Evolutionary conservation across 1,140 invertebrate genomes (phyloP).

Genomic region (Drosophila kanapiae): DNA sequence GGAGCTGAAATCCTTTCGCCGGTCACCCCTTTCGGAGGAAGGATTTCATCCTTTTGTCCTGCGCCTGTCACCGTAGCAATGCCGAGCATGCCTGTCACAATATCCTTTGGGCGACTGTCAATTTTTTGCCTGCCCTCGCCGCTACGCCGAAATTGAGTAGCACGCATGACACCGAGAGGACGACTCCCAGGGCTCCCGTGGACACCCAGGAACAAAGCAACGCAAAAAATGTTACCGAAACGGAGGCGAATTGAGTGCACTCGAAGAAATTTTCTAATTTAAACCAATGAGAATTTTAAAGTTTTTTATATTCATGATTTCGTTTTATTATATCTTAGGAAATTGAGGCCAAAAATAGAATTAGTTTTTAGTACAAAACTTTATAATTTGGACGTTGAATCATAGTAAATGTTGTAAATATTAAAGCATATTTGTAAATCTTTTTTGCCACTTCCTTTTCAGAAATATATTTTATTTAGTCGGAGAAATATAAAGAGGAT

Average conservation of each 20-base stretch:
- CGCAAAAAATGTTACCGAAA: slow-evolving; percentile 33
- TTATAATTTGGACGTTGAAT: no score
- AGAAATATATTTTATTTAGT: neutral
- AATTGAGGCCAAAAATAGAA: no score
- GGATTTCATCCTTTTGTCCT: slow-evolving; percentile 62
- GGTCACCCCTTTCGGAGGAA: slow-evolving; percentile 59
- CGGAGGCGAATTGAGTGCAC: slow-evolving; percentile 20
- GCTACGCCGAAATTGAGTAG: slow-evolving; percentile 68
- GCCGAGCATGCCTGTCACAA: slow-evolving; percentile 77
- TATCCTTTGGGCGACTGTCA: slow-evolving; percentile 81
- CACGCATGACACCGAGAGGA: slow-evolving; percentile 66
- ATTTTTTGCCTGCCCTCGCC: slow-evolving; percentile 45
- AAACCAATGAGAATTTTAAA: no score
- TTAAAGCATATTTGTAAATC: neutral
- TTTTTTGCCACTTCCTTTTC: neutral
- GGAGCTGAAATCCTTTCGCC: slow-evolving; percentile 45
- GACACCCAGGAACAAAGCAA: slow-evolving; percentile 28
- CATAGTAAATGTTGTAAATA: no score
- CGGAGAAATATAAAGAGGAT: neutral
- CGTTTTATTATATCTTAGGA: no score
- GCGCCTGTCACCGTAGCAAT: slow-evolving; percentile 54
- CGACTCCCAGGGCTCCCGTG: slow-evolving; percentile 45
- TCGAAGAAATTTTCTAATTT: neutral
- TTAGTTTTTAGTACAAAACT: no score
- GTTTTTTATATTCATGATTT: neutral